Evolutionary conservation across 2,113 vertebrate genomes (phyloP), one percentile per base, ranked within the genome.

Genomic region (Bubo blakistoni): DNA sequence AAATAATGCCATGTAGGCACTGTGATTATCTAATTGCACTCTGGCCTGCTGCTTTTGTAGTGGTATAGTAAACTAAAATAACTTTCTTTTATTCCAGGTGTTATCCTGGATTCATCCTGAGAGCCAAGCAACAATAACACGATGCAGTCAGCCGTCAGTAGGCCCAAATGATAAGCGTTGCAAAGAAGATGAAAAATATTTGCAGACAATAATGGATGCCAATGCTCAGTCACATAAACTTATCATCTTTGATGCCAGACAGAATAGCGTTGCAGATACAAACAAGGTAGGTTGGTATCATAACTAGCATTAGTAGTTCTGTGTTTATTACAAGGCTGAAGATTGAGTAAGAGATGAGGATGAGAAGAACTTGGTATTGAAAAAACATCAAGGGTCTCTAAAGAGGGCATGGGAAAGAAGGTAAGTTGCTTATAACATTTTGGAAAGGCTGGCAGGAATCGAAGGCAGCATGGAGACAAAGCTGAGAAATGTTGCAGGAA

Each of bases 51-150:
- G 61, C 65, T 78, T 52, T 84, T 88, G 9, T 27, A 65, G 54
- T 27, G 20, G 5, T 38, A 5, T 40, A 55, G 5, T 85, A 18
- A 88, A 69, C 52, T 93, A 3, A 96, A 79, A 73, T 49, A 10
- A 34, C 57, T 90, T 70, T 66, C 59, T 70, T 92, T 94, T 93
- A 58, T 91, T 79, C 51, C 81, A 99, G 99, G 99, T 99, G 38
- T 97, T 99, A 16, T 99, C 99, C 20, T 99, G 99, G 99, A 99
- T 99, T 97, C 99, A 99, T 96, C 99, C 99, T 1, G 99, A 99
- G 97, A 98, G 98, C 94, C 99, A 99, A 97, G 99, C 99, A 38
- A 98, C 99, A 3, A 99, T 99, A 54, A 98, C 99, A 10, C 98
- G 99, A 27, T 99, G 99, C 97, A 99, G 99, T 96, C 99, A 99